Evolutionary conservation across 2,888 invertebrate species (phyloP).

Genomic region (Thymelicus acteon): DNA sequence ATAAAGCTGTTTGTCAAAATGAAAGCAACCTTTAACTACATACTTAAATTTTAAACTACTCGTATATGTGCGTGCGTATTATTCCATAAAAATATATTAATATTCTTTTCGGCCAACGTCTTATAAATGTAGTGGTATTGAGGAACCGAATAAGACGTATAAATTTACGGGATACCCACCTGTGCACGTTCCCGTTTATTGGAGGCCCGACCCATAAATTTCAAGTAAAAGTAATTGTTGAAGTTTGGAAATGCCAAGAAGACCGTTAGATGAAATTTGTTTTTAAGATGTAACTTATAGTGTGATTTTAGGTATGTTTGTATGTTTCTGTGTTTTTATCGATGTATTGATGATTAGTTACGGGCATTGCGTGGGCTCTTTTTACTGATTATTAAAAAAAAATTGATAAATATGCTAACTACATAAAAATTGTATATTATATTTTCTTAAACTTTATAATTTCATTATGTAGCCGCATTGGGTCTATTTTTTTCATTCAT

Average conservation of each 20-base stretch:
- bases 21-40: too few relatives aligned
- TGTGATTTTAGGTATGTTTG: neutral
- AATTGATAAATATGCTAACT: too few relatives aligned
- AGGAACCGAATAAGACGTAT: conserved; percentile 22
- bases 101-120: neutral
- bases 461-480: too few relatives aligned
- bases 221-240: conserved; percentile 80
- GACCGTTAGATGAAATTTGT: conserved; percentile 74
- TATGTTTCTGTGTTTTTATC: neutral
- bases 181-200: conserved; percentile 74
- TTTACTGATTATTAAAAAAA: too few relatives aligned
- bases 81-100: neutral
- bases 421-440: too few relatives aligned
- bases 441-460: too few relatives aligned
- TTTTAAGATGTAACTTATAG: neutral
- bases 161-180: conserved; percentile 68
- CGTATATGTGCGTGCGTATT: too few relatives aligned
- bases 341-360: too few relatives aligned
- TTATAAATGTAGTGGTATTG: conserved; percentile 17
- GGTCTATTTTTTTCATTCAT: too few relatives aligned
- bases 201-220: conserved; percentile 77
- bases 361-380: too few relatives aligned
- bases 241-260: conserved; percentile 73
- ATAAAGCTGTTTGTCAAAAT: too few relatives aligned
- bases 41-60: too few relatives aligned